Evolutionary conservation across 2,888 invertebrate genomes (phyloP).

Genomic region (Cyrtodaria siliqua): DNA sequence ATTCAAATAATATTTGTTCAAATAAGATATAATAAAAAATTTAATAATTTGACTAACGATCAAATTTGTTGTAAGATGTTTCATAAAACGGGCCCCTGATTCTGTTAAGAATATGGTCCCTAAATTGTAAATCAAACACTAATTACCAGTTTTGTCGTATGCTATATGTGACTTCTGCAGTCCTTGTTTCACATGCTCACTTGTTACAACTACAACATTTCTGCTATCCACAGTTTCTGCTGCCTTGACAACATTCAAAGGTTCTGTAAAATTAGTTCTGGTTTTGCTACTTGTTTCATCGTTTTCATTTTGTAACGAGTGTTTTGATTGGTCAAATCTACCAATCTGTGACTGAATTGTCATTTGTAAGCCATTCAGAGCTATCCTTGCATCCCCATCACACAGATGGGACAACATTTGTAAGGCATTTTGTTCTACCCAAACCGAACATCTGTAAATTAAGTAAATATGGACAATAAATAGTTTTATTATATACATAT

Average conservation of each 20-base stretch:
- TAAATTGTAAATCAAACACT: too few relatives aligned
- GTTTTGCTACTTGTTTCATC: neutral
- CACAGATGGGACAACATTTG: constrained; percentile 91
- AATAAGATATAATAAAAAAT: too few relatives aligned
- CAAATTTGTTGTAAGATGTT: too few relatives aligned
- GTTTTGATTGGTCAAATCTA: constrained; percentile 20
- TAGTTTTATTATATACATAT: too few relatives aligned
- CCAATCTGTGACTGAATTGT: constrained; percentile 88
- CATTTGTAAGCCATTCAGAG: constrained; percentile 92
- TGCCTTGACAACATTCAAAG: neutral
- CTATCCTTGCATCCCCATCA: constrained; percentile 94
- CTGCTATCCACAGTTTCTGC: neutral
- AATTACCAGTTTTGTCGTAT: constrained; percentile 90
- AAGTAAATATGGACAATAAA: too few relatives aligned
- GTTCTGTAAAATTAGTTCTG: neutral
- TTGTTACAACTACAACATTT: constrained; percentile 86
- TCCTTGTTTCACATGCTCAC: constrained; percentile 91
- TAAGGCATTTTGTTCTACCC: constrained; percentile 88
- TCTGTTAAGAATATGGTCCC: too few relatives aligned
- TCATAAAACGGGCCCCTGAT: too few relatives aligned
- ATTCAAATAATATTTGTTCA: too few relatives aligned
- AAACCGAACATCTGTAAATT: constrained; percentile 29
- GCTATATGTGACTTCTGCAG: constrained; percentile 92
- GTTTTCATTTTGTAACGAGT: constrained; percentile 15
- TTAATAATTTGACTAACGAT: too few relatives aligned